Evolutionary conservation across 2,888 invertebrate species (phyloP).

Genomic region (Phyto melanocephala): DNA sequence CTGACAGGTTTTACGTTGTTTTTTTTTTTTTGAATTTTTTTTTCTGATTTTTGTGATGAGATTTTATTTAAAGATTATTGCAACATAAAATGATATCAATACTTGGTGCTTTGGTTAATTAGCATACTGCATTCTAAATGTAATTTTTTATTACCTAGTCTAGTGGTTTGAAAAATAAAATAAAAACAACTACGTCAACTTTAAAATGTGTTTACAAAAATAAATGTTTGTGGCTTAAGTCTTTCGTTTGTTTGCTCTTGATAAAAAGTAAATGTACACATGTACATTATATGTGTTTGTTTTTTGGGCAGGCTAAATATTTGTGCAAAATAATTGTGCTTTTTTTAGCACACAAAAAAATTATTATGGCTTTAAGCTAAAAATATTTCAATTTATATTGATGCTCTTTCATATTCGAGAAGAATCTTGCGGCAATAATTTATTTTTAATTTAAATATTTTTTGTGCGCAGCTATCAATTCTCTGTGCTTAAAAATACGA

Average conservation of each 20-base stretch:
- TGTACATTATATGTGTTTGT: too few relatives aligned
- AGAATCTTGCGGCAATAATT: too few relatives aligned
- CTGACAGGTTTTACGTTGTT: conserved; percentile 52
- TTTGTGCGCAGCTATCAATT: too few relatives aligned
- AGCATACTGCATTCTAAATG: conserved; percentile 5
- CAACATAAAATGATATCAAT: conserved; percentile 28
- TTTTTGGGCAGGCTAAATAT: background rate
- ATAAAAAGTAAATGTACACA: too few relatives aligned
- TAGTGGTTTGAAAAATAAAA: background rate
- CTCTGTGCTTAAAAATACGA: too few relatives aligned
- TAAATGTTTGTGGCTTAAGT: conserved; percentile 32
- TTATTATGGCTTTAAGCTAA: too few relatives aligned
- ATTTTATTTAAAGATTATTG: conserved; percentile 35
- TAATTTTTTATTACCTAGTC: background rate
- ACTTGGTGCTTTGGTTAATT: conserved; percentile 23
- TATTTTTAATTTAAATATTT: too few relatives aligned
- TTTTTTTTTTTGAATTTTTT: background rate
- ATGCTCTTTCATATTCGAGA: too few relatives aligned
- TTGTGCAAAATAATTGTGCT: background rate
- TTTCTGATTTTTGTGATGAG: background rate
- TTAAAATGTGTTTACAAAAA: background rate
- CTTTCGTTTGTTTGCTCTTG: conserved; percentile 19
- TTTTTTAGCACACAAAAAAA: background rate
- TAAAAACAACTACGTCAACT: background rate
- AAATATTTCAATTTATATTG: too few relatives aligned